Base-by-base conservation (phyloP, 2,797 vertebrate species). In the Argya squamiceps region DNA sequence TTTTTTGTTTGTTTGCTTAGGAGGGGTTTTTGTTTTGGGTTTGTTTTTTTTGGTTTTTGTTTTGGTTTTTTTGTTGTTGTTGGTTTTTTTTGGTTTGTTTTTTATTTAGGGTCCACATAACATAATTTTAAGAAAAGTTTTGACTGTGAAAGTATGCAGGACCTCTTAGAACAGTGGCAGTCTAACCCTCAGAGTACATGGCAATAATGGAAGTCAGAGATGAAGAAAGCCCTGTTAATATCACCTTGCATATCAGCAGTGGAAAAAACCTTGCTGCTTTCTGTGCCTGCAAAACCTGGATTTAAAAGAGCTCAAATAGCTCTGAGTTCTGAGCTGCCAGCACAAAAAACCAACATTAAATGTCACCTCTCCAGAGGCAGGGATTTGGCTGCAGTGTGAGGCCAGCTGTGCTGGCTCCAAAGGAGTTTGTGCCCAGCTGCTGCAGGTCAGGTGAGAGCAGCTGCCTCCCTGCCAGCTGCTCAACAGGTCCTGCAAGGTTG, bases 391-490 rank as follows among this genome's bases (percentile, higher is more conserved):
- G 44, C 53, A 10, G 5, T 4, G 46, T 7, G 4, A 4, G 6
- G 67, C 60, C 94, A 95, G 94, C 89, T 95, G 83, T 67, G 83
- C 53, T 75, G 77, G 27, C 60, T 92, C 82, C 60, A 39, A 15
- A 58, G 0, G 34, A 46, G 34, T 15, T 0, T 0, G 50, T 79
- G 47, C 46, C 83, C 92, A 92, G 89, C 88, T 91, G 91, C 63
- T 82, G 46, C 37, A 47, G 70, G 93, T 86, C 83, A 69, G 74
- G 39, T 30, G 29, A 37, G 70, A 77, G 49, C 80, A 67, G 39
- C 53, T 85, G 24, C 71, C 30, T 79, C 85, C 53, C 67, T 92
- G 58, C 53, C 92, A 88, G 70, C 15, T 75, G 73, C 44, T 67
- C 3, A 0, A n/a, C 43, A 56, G 29, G 22, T 78, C 71, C 78